A percentile compares a stretch with the other conserved stretches of the same genome.
Evolutionary conservation across 2,113 vertebrate species (phyloP).

Genomic region (Uria aalge): DNA sequence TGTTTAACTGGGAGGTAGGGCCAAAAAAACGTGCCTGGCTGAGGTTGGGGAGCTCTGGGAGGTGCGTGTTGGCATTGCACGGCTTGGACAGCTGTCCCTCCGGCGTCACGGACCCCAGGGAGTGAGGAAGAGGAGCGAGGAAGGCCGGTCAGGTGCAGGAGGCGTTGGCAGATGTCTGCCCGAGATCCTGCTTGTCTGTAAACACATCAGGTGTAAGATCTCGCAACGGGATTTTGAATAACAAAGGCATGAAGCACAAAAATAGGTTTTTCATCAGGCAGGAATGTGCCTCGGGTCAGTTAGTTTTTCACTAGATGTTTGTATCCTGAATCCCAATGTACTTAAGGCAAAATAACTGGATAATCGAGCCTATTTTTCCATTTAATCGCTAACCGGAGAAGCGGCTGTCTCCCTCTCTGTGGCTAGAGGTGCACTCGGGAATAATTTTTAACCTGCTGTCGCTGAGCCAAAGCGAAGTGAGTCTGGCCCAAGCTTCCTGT

Average conservation of each 20-base stretch:
- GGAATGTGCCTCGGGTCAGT: neutral
- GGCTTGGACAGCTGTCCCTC: neutral
- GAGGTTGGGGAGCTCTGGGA: neutral
- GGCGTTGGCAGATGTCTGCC: neutral
- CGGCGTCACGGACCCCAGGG: fast-evolving
- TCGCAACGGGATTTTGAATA: fast-evolving
- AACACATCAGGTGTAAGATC: neutral
- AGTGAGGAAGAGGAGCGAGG: neutral
- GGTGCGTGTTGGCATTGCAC: fast-evolving
- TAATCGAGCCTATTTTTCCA: neutral
- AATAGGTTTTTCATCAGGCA: neutral
- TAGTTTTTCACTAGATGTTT: neutral
- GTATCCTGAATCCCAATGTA: fast-evolving
- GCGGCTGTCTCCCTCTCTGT: neutral
- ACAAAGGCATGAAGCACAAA: neutral
- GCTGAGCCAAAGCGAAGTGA: neutral
- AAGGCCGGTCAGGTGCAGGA: neutral
- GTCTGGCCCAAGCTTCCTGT: neutral
- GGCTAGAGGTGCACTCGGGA: neutral
- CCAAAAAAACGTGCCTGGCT: fast-evolving
- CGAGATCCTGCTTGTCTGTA: fast-evolving
- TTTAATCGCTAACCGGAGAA: neutral
- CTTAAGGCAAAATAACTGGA: neutral
- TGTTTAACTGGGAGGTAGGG: neutral
- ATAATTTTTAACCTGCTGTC: conserved; percentile 10